Base-by-base conservation (phyloP, 2,888 invertebrate species). In the Colletes collaris region DNA sequence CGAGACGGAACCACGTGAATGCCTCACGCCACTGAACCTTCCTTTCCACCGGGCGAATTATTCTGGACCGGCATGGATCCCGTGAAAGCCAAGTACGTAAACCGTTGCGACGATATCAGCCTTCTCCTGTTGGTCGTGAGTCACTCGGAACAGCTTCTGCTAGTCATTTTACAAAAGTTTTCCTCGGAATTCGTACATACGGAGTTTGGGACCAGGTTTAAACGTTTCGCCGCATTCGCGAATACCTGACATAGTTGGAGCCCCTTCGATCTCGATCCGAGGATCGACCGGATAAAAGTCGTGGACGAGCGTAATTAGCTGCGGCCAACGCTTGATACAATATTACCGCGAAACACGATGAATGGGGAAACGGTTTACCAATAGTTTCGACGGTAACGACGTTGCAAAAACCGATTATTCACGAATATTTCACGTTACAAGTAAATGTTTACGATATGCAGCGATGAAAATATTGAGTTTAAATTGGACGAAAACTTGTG, bases 61-160 rank as follows among this genome's bases (percentile, higher is more conserved):
- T 55, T 65, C 58, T 65, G 64, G 60, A 72, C 64, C 71, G 71
- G 53, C 63, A 76, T 84, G 84, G 79, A 76, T 40, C 81, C 81
- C 62, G 66, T 75, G 62, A 84, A 86, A 79, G 50, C 75, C 44
- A 85, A 85, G 85, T 85, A 84, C 56, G 85, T 86, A 77, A 10
- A 53, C 35, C 0, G 19, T 5, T 46, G 46, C 46, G 44, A 46
- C 8, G 44, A 2, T 46, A 8, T 8, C 10, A 46, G 8, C 8
- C 10, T 8, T 10, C 1, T 10, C 8, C 10, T 2, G 8, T 46
- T 46, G 44, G 44, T 10, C 44, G 10, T 46, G 44, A 46, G 44
- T 46, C 44, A 46, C 44, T 7, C 44, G 44, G 44, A 46, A 0
- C 44, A 8, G 0, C 44, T 10, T 46, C 8, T 10, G 44, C 8